phyloP scores from a whole-genome alignment of 2,888 invertebrate genomes.

The Leucoptera coffeella region DNA sequence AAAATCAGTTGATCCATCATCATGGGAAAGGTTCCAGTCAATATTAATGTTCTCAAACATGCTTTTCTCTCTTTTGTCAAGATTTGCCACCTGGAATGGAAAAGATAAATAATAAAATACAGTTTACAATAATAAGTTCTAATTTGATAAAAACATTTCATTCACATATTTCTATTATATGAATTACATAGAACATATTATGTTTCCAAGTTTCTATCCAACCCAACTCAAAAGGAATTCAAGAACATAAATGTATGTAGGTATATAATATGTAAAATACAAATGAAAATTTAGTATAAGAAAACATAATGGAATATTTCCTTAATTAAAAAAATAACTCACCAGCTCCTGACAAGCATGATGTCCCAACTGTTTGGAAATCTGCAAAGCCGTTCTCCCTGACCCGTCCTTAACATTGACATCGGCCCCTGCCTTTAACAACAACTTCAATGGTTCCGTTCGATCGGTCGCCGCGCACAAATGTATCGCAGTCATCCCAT shows the following conservation, averaged over 20 bases:
- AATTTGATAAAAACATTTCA: too few relatives aligned
- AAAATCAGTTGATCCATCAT: constrained; percentile 92
- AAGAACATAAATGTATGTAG: too few relatives aligned
- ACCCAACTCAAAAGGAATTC: too few relatives aligned
- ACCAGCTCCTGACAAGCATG: constrained; percentile 86
- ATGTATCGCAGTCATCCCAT: constrained; percentile 73
- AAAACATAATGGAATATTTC: too few relatives aligned
- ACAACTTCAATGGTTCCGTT: constrained; percentile 88
- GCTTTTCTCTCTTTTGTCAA: constrained; percentile 85
- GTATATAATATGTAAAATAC: too few relatives aligned
- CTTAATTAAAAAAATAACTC: too few relatives aligned
- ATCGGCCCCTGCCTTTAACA: constrained; percentile 83
- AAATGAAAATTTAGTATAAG: too few relatives aligned
- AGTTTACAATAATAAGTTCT: too few relatives aligned
- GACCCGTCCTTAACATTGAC: constrained; percentile 75
- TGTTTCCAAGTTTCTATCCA: too few relatives aligned
- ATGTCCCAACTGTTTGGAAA: constrained; percentile 83
- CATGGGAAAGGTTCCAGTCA: constrained; percentile 93
- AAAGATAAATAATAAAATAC: too few relatives aligned
- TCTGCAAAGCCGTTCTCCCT: constrained; percentile 81
- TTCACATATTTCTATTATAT: too few relatives aligned
- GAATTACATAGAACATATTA: too few relatives aligned
- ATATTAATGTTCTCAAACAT: constrained; percentile 94
- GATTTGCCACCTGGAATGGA: constrained; percentile 80
- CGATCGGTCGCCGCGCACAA: constrained; percentile 83